Conservation (phyloP, 2,797 vertebrate genomes). For the Cheirogaleus major region DNA sequence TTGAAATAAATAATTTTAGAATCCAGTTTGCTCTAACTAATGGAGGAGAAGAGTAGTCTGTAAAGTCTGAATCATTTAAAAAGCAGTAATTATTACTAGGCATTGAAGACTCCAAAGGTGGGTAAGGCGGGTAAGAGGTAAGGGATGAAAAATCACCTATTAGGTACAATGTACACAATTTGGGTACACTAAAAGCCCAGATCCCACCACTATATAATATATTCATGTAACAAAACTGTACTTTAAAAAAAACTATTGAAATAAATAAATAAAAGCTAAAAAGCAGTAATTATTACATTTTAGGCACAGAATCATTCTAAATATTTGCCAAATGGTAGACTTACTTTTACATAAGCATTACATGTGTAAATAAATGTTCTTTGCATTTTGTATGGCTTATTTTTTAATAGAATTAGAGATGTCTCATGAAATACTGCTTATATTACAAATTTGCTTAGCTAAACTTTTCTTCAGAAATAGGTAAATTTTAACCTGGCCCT, state of each 20-base stretch:
- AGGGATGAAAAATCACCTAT: background rate
- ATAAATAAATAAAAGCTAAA: background rate
- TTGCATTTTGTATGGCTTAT: background rate
- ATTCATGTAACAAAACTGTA: background rate
- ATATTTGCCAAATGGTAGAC: background rate
- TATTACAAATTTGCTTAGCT: background rate
- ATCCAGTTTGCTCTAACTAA: background rate
- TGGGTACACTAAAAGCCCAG: background rate
- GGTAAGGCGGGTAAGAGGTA: background rate
- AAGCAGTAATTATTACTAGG: background rate
- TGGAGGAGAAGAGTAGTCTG: background rate
- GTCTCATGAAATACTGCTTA: background rate
- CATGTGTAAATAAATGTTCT: background rate
- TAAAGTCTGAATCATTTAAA: background rate
- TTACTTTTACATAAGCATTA: background rate
- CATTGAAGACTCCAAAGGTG: background rate
- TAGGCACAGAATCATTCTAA: background rate
- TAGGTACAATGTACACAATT: background rate
- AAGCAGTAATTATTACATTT: background rate
- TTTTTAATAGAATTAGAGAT: background rate
- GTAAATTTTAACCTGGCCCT: background rate
- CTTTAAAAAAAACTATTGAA: background rate
- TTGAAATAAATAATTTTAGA: slow-evolving; percentile 40
- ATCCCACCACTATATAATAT: background rate
- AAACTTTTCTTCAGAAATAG: background rate